Base-by-base conservation (phyloP, 1,140 invertebrate species). In the Bicyclus anynana region DNA sequence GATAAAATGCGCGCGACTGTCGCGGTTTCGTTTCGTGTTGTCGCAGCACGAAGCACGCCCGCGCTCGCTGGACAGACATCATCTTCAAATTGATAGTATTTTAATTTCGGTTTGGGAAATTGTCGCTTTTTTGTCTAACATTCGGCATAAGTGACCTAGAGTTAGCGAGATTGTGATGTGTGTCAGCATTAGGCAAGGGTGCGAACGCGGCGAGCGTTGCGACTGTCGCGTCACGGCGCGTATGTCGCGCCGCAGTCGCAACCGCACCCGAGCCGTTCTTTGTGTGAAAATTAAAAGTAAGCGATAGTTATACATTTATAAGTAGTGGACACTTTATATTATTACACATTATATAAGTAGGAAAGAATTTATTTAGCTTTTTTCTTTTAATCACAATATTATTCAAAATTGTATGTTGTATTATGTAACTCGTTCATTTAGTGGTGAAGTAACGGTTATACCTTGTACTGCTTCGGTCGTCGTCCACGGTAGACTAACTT, bases 301-400 rank as follows among this genome's bases (percentile, higher is more conserved):
- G 80, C 74, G 68, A 84, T 87, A 87, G 80, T 81, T 83, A 83
- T 84, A 85, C 77, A 77, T 84, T 86, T 78, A 81, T 81, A 86
- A 88, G 84, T 88, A 88, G 84, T 83, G 81, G 77, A 84, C 84
- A 87, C 84, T 88, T 88, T 86, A 86, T 87, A 87, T 87, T 84
- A 87, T 86, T 84, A 86, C 82, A 79, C 84, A 77, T 82, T 81
- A 78, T 87, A 80, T 87, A 87, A 87, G 84, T 87, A 87, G 84
- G 74, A 84, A 80, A 80, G 74, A 85, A 85, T 85, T 86, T 84
- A 85, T 85, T 88, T 84, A 81, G 78, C 83, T 85, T 86, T 77
- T 72, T 79, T 84, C 69, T 84, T 87, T 86, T 85, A 85, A 82
- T 84, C 83, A 84, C 78, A 84, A 77, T 87, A 87, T 84, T 84